Base-by-base conservation (phyloP, 1,140 invertebrate species). In the Nasonia vitripennis region DNA sequence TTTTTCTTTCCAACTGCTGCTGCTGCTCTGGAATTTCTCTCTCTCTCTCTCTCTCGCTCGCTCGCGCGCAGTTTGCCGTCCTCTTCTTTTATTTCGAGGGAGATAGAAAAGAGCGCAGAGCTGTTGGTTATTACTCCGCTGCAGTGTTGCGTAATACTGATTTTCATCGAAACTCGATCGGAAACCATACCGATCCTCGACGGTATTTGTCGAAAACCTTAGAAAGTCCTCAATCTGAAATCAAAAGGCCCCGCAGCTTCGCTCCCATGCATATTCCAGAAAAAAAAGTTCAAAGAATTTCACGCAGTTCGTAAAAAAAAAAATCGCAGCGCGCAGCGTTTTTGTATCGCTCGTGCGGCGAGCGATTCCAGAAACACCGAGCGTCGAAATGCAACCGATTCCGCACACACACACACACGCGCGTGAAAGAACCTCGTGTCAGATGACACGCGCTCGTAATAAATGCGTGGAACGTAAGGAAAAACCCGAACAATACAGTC, bases 381-480 rank as follows among this genome's bases (percentile, higher is more conserved):
- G 83, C 51, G 45, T 84, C 83, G 17, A 79, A 78, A 79, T 84
- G 67, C 83, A 70, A 83, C 7, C 68, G 68, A 62, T 62, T 62
- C 20, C 55, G 34, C 68, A 71, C 12, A 12, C 20, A 31, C 12
- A 12, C 20, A 31, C 10, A 71, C 10, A 71, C 27, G 14, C 68
- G 23, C 48, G 27, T 45, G 27, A 12, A 27, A 37, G 70, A 2
- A 17, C 27, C 77, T 51, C n/a, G 77, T 62, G 4, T 78, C 77
- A 27, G 20, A 78, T 51, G 77, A 31, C 73, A 31, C 37, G 68
- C 48, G 45, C 70, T 55, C 75, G 74, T 45, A 27, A 45, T 9
- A 55, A 75, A 70, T 84, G 82, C 83, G 83, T 74, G 82, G 82
- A 84, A 78, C 27, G 81, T 77, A 83, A 83, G n/a, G 81, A 27